These are phyloP conservation scores for Drosophila ezoana DNA, from an alignment of 2,888 invertebrate species.

Conservation along the genomic window DNA sequence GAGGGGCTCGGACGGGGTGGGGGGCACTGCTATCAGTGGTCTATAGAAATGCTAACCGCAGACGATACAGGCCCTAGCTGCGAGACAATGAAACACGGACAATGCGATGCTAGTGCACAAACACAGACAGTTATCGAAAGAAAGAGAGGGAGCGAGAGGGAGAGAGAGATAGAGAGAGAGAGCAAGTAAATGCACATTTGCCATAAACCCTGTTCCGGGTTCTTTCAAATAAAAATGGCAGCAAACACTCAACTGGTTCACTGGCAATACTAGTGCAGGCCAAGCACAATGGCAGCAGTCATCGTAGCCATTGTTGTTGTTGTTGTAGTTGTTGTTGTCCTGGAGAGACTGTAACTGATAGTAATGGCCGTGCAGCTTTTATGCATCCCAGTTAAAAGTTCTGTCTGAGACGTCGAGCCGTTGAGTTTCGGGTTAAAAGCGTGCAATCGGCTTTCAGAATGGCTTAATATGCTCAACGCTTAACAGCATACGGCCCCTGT, in stretches of 20 bases:
- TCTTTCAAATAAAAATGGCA: conserved; percentile 73
- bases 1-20: not conserved
- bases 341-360: conserved; percentile 69
- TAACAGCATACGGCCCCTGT: conserved; percentile 13
- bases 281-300: conserved; percentile 53
- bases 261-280: conserved; percentile 25
- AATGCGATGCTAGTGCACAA: conserved; percentile 32
- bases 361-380: conserved; percentile 71
- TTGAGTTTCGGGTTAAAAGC: conserved; percentile 77
- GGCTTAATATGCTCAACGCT: conserved; percentile 66
- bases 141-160: conserved; percentile 9
- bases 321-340: conserved; percentile 32
- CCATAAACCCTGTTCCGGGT: conserved; percentile 58
- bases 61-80: conserved; percentile 50
- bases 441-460: conserved; percentile 65
- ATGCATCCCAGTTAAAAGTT: conserved; percentile 75
- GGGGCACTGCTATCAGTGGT: conserved; percentile 14
- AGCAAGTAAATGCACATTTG: conserved; percentile 59
- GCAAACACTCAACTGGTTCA: conserved; percentile 62
- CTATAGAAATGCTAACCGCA: conserved; percentile 66
- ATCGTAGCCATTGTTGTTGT: conserved; percentile 36
- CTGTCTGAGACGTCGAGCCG: conserved; percentile 70
- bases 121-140: conserved; percentile 21
- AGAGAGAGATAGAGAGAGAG: conserved; percentile 1
- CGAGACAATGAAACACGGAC: conserved; percentile 67